Evolutionary conservation across 2,113 vertebrate genomes (phyloP).

Genomic region (Grammomys surdaster): DNA sequence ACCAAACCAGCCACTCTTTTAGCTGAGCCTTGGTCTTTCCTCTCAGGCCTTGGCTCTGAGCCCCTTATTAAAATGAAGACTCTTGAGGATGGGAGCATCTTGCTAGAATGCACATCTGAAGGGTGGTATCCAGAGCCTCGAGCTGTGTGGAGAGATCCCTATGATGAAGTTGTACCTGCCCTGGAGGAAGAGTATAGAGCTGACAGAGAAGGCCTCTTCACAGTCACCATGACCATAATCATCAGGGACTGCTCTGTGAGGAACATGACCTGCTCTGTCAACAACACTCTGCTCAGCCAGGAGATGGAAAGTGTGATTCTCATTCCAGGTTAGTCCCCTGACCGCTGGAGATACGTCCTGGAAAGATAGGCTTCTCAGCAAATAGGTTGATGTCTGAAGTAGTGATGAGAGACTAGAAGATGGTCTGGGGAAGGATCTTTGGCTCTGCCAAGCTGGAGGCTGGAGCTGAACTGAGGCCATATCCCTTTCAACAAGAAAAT

Average conservation of each 20-base stretch:
- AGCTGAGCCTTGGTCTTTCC: background rate
- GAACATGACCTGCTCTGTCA: slow-evolving; percentile 61
- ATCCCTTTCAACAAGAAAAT: background rate
- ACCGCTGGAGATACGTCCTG: accelerated
- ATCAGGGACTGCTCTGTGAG: slow-evolving; percentile 52
- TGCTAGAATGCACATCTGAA: slow-evolving; percentile 70
- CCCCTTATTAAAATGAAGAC: slow-evolving; percentile 63
- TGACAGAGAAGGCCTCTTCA: slow-evolving; percentile 52
- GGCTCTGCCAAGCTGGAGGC: background rate
- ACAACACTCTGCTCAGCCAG: slow-evolving; percentile 53
- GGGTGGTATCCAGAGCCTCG: slow-evolving; percentile 76
- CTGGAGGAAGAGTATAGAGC: slow-evolving; percentile 30
- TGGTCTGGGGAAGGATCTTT: background rate
- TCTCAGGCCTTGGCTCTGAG: slow-evolving; percentile 70
- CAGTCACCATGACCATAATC: slow-evolving; percentile 34
- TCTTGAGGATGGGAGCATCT: slow-evolving; percentile 21
- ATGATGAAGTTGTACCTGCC: background rate
- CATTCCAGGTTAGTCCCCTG: slow-evolving; percentile 73
- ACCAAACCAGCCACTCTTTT: background rate
- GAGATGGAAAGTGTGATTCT: slow-evolving; percentile 64
- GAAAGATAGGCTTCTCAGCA: background rate
- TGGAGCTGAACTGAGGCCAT: background rate
- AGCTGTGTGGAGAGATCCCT: slow-evolving; percentile 48
- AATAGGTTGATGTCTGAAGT: background rate
- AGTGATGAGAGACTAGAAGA: no score